phyloP scores from a whole-genome alignment of 2,797 vertebrate species.

The Rhabdophis nuchalis region DNA sequence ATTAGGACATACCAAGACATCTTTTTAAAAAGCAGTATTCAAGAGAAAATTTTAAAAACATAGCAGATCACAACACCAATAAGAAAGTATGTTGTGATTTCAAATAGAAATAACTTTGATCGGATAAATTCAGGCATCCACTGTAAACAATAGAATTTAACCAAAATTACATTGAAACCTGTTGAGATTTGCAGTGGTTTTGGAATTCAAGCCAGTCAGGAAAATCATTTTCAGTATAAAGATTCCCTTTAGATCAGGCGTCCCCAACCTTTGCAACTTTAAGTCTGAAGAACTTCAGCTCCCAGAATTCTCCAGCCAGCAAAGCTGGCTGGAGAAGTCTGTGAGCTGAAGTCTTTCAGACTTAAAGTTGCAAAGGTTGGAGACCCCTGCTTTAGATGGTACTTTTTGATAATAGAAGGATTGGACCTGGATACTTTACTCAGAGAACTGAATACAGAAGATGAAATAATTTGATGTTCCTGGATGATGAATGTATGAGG shows the following conservation, averaged over 20 bases:
- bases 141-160: background rate
- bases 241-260: background rate
- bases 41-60: background rate
- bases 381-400: background rate
- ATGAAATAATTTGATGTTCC: background rate
- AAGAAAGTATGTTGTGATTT: background rate
- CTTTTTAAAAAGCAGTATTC: background rate
- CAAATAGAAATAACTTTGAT: background rate
- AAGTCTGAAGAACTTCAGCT: no score
- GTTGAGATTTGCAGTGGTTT: background rate
- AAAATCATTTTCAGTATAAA: background rate
- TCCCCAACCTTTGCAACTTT: no score
- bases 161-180: background rate
- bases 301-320: no score
- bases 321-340: no score
- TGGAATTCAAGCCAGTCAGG: background rate
- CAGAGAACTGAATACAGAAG: background rate
- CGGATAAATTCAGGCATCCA: background rate
- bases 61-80: background rate
- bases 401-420: background rate
- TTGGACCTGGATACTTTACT: background rate
- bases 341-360: no score
- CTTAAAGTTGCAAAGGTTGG: no score
- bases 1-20: background rate
- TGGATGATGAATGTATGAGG: background rate